phyloP scores from a whole-genome alignment of 2,888 invertebrate genomes.

The Campoplex nolae region DNA sequence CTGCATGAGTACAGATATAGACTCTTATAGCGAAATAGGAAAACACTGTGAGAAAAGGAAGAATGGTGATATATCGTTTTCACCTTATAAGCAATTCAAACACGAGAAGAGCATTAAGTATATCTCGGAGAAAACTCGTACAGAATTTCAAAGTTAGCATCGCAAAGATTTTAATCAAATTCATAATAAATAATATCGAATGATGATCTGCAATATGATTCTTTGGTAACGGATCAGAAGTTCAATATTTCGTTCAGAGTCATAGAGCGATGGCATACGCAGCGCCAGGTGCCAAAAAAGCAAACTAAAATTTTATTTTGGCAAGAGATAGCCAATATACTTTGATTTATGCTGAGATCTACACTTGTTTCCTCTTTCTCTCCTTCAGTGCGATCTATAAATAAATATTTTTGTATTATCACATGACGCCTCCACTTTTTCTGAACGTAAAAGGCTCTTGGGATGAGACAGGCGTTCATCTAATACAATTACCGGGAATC shows the following conservation, averaged over 20 bases:
- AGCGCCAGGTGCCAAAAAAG: no score
- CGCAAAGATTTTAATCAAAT: not conserved
- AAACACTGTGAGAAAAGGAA: slow-evolving; percentile 11
- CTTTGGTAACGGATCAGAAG: no score
- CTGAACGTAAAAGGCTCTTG: slow-evolving; percentile 31
- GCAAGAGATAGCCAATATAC: slow-evolving; percentile 17
- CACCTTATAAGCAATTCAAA: slow-evolving; percentile 28
- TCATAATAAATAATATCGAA: not conserved
- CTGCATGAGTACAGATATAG: slow-evolving; percentile 48
- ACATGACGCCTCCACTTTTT: slow-evolving; percentile 44
- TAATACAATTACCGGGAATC: slow-evolving; percentile 82
- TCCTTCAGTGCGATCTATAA: slow-evolving; percentile 26
- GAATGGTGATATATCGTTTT: slow-evolving; percentile 48
- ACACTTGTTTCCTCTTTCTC: not conserved
- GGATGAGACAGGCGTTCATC: slow-evolving; percentile 79
- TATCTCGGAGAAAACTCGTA: slow-evolving; percentile 26
- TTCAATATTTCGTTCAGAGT: no score
- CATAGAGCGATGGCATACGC: no score
- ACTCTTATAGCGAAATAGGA: not conserved
- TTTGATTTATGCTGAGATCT: slow-evolving; percentile 71
- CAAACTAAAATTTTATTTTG: no score
- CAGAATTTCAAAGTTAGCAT: slow-evolving; percentile 27
- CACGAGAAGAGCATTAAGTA: slow-evolving; percentile 37
- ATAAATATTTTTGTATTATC: slow-evolving; percentile 12
- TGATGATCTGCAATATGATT: no score